Percentiles rank a stretch among this genome's conserved stretches.
phyloP scores from a whole-genome alignment of 2,797 vertebrate genomes.

The Halcyon smyrnensis region DNA sequence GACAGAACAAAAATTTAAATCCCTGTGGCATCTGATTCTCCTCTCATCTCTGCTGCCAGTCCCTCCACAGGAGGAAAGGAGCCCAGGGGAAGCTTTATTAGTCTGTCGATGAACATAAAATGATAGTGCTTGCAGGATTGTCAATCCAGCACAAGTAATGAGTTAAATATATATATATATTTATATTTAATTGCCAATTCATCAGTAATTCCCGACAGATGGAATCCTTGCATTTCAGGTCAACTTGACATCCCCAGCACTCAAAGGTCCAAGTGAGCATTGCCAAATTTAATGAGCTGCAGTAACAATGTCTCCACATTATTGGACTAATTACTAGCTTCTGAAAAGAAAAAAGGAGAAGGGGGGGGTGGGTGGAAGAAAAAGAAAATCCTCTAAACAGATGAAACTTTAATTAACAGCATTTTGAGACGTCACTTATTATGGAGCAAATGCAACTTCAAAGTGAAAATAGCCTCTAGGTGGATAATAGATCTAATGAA shows the following conservation, averaged over 20 bases:
- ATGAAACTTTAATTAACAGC: constrained; percentile 74
- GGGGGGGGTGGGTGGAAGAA: not conserved
- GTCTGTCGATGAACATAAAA: constrained; percentile 46
- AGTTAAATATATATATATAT: constrained; percentile 39
- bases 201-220: constrained; percentile 65
- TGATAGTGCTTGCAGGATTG: constrained; percentile 10
- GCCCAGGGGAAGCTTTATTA: constrained; percentile 39
- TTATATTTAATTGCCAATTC: constrained; percentile 52
- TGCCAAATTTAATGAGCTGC: constrained; percentile 74
- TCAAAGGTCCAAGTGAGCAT: constrained; percentile 62
- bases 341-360: constrained; percentile 13
- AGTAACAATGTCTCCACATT: constrained; percentile 27
- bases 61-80: not conserved
- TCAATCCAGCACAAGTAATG: constrained; percentile 61
- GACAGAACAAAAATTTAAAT: constrained; percentile 42
- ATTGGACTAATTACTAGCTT: constrained; percentile 61
- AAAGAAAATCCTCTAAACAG: constrained; percentile 56
- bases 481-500: constrained; percentile 37
- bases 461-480: constrained; percentile 69
- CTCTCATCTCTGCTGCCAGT: not conserved
- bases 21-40: not conserved
- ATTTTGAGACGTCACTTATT: constrained; percentile 56
- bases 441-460: constrained; percentile 58
- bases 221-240: constrained; percentile 60
- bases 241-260: constrained; percentile 39